These are phyloP conservation scores for Heliconius hermathena DNA, from an alignment of 1,140 invertebrate species.

Conservation along the genomic window DNA sequence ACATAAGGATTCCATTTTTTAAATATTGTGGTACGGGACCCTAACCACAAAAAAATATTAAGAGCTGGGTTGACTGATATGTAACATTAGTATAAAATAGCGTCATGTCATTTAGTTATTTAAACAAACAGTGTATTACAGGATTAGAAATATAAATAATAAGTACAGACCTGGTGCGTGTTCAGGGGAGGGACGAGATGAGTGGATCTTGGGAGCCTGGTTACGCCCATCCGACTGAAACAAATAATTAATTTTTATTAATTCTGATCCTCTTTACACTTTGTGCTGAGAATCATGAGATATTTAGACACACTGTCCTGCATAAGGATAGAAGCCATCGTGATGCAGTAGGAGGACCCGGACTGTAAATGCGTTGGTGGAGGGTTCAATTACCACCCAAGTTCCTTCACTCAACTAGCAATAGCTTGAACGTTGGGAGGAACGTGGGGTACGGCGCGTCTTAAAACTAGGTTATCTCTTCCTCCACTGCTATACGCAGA, in stretches of 20 bases:
- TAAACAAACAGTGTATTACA: no score
- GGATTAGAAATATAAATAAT: background rate
- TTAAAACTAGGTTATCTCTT: background rate
- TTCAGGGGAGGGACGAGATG: slow-evolving; percentile 72
- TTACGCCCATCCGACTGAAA: slow-evolving; percentile 78
- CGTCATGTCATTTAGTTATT: no score
- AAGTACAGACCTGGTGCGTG: slow-evolving; percentile 57
- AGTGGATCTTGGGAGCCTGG: slow-evolving; percentile 75
- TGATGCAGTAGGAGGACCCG: background rate
- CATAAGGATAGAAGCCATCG: background rate
- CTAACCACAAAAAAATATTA: no score
- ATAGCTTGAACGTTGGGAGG: background rate
- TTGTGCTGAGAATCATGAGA: no score
- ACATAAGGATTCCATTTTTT: no score
- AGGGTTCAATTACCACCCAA: background rate
- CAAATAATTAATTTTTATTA: slow-evolving; percentile 44
- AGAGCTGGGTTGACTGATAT: no score
- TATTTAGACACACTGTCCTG: background rate
- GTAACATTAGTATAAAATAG: no score
- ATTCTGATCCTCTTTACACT: no score
- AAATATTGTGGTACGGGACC: no score
- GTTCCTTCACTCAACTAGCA: background rate
- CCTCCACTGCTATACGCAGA: background rate
- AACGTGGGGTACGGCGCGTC: background rate
- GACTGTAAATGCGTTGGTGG: background rate